Percentiles rank a stretch among this genome's conserved stretches.
Evolutionary conservation across 2,113 vertebrate species (phyloP).

Genomic region (Onychostruthus taczanowskii): DNA sequence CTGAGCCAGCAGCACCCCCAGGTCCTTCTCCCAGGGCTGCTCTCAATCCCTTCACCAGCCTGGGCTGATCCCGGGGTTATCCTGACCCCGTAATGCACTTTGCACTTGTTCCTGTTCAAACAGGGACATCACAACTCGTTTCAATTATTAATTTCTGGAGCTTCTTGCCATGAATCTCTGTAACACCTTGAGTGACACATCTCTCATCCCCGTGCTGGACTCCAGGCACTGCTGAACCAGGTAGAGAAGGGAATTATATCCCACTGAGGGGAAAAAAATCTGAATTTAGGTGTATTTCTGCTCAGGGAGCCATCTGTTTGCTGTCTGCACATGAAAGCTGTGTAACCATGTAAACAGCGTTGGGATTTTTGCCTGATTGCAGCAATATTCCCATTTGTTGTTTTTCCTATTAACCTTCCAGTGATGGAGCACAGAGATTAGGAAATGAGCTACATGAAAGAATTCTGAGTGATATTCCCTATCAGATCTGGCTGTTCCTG

Average conservation of each 20-base stretch:
- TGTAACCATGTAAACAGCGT: not conserved
- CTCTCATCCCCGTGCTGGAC: not conserved
- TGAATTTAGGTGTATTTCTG: not conserved
- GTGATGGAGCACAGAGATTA: slow-evolving; percentile 28
- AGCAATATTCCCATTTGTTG: not conserved
- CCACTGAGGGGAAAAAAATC: not conserved
- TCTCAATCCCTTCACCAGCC: not conserved
- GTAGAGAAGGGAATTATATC: not conserved
- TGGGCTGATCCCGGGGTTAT: not conserved
- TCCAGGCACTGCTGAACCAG: not conserved
- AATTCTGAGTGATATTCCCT: not conserved
- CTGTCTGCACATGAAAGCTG: not conserved
- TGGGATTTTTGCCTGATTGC: slow-evolving; percentile 11
- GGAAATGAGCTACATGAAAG: slow-evolving; percentile 39
- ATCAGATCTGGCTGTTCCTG: slow-evolving; percentile 63
- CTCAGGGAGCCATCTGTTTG: not conserved
- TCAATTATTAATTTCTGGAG: not conserved
- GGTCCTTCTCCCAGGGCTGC: not conserved
- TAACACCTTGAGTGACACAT: too few species aligned
- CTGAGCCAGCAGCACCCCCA: not conserved
- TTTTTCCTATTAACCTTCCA: slow-evolving; percentile 41
- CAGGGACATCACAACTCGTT: not conserved
- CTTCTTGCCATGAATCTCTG: not conserved
- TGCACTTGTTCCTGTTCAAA: not conserved
- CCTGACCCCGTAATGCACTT: fast-evolving